Evolutionary conservation across 2,797 vertebrate species (phyloP).

Genomic region (Salarias fasciatus): DNA sequence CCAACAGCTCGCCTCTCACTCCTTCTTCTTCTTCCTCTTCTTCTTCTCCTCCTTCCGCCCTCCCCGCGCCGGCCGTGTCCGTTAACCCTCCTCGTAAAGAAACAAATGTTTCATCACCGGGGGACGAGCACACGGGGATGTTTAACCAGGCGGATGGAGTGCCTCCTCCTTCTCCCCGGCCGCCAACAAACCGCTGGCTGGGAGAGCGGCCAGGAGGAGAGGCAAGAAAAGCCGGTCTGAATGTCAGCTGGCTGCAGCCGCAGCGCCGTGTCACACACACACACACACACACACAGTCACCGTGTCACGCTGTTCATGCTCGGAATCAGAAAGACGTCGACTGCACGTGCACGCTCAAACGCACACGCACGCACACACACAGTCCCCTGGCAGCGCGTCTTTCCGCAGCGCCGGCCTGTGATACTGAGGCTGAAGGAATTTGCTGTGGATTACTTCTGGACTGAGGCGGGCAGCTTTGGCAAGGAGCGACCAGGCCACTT

Average conservation of each 20-base stretch:
- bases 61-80: slow-evolving; percentile 28
- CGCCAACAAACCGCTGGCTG: slow-evolving; percentile 72
- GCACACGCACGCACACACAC: slow-evolving; percentile 15
- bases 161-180: slow-evolving; percentile 65
- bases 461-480: slow-evolving; percentile 81
- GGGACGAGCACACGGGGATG: slow-evolving; percentile 69
- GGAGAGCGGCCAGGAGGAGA: slow-evolving; percentile 72
- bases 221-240: slow-evolving; percentile 74
- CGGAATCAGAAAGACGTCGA: slow-evolving; percentile 25
- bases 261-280: slow-evolving; percentile 14
- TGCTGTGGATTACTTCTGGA: slow-evolving; percentile 85
- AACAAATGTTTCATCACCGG: slow-evolving; percentile 70
- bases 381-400: slow-evolving; percentile 67
- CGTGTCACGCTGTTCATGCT: slow-evolving; percentile 50
- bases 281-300: slow-evolving; percentile 12
- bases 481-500: slow-evolving; percentile 72
- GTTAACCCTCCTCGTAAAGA: slow-evolving; percentile 56
- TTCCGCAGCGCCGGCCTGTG: slow-evolving; percentile 67
- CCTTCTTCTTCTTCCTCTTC: slow-evolving; percentile 12
- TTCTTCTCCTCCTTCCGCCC: slow-evolving; percentile 7
- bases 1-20: slow-evolving; percentile 23
- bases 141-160: slow-evolving; percentile 75
- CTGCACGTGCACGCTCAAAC: slow-evolving; percentile 3
- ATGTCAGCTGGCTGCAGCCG: slow-evolving; percentile 77
- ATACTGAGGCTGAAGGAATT: slow-evolving; percentile 86